These are phyloP conservation scores for Xenotilapia longispinis DNA, from an alignment of 2,113 vertebrate species.

Conservation along the genomic window DNA sequence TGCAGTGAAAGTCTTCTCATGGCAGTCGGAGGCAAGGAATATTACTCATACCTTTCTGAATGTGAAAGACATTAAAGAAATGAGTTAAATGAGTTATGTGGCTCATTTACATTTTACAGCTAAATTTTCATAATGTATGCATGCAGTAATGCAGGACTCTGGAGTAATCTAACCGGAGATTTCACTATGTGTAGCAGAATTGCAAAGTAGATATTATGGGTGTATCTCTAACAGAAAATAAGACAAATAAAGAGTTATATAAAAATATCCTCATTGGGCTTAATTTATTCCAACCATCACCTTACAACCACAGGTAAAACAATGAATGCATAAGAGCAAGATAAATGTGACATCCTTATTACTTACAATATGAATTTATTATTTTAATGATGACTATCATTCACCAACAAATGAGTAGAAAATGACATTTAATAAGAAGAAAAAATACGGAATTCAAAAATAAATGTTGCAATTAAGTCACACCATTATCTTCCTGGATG, in stretches of 20 bases:
- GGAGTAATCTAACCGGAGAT: neutral
- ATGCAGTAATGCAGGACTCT: neutral
- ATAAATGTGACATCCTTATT: neutral
- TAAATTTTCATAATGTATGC: neutral
- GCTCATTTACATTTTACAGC: constrained; percentile 28
- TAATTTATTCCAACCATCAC: neutral
- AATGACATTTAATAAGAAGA: neutral
- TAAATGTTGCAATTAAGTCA: neutral
- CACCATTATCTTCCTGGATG: neutral
- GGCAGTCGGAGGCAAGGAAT: neutral
- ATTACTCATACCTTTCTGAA: neutral
- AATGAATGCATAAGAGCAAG: neutral
- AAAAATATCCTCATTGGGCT: neutral
- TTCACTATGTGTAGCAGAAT: neutral
- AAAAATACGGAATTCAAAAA: neutral
- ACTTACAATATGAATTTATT: neutral
- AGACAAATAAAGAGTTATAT: neutral
- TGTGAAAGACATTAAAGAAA: neutral
- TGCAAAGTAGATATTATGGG: neutral
- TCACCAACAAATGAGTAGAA: neutral
- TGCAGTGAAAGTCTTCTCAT: neutral
- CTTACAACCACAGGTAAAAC: neutral
- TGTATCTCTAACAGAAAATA: neutral
- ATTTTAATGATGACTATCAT: neutral
- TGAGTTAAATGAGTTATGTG: neutral